These are phyloP conservation scores for Rhyacichthys aspro DNA, from an alignment of 2,797 vertebrate species.

Conservation along the genomic window DNA sequence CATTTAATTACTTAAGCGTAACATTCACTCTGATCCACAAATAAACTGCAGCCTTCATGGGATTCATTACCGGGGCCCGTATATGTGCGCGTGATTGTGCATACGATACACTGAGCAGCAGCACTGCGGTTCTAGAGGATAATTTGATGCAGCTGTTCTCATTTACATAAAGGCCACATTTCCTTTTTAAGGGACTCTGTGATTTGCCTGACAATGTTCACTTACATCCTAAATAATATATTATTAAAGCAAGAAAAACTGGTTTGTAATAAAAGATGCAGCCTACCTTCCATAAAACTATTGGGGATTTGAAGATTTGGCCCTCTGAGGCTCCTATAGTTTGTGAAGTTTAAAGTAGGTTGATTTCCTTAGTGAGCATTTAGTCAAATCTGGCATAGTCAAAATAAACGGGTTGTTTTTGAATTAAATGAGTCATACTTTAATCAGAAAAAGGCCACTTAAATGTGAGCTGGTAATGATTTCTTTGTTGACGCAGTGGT, in stretches of 20 bases:
- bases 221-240: conserved; percentile 1
- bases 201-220: conserved; percentile 3
- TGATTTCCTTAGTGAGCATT: too few species aligned
- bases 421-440: not conserved
- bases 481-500: not conserved
- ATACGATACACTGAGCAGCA: not conserved
- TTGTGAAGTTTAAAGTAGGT: too few species aligned
- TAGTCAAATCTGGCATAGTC: too few species aligned
- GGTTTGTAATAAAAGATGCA: not conserved
- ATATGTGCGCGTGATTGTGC: conserved; percentile 9
- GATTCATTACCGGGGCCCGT: conserved; percentile 3
- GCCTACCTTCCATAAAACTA: not conserved
- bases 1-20: conserved; percentile 2
- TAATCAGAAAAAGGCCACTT: not conserved
- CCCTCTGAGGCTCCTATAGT: too few species aligned
- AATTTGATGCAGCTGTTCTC: conserved; percentile 18
- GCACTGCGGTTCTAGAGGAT: not conserved
- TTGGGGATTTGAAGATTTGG: too few species aligned
- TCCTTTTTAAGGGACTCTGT: conserved; percentile 7
- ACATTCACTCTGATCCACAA: conserved; percentile 5
- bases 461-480: not conserved
- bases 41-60: not conserved
- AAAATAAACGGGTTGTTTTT: too few species aligned
- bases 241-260: not conserved
- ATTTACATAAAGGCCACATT: conserved; percentile 17